Percentiles rank a stretch among this genome's conserved stretches.
Evolutionary conservation across 2,888 invertebrate genomes (phyloP).

Genomic region (Lacanobia wlatinum): DNA sequence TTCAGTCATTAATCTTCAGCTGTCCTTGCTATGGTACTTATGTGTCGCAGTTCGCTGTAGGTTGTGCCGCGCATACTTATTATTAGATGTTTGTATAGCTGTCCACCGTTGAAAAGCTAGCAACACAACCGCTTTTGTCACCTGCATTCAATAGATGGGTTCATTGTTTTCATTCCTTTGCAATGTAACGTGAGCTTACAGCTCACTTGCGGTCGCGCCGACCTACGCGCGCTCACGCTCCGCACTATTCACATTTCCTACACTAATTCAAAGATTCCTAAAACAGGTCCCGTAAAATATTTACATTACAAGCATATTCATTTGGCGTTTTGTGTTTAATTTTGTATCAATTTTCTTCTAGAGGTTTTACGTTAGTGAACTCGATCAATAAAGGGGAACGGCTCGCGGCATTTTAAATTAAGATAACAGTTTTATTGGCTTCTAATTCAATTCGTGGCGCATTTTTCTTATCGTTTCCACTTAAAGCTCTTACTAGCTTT

Average conservation of each 20-base stretch:
- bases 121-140: slow-evolving; percentile 73
- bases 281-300: slow-evolving; percentile 53
- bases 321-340: slow-evolving; percentile 56
- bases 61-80: slow-evolving; percentile 52
- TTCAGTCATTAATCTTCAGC: slow-evolving; percentile 57
- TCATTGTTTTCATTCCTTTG: slow-evolving; percentile 83
- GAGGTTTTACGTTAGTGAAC: slow-evolving; percentile 76
- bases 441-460: slow-evolving; percentile 81
- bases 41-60: slow-evolving; percentile 41
- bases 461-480: slow-evolving; percentile 78
- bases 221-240: slow-evolving; percentile 67
- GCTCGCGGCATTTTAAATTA: slow-evolving; percentile 81
- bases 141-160: slow-evolving; percentile 76
- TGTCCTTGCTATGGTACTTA: slow-evolving; percentile 53
- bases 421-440: slow-evolving; percentile 86
- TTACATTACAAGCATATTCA: slow-evolving; percentile 59
- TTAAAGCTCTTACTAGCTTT: slow-evolving; percentile 78
- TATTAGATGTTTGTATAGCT: slow-evolving; percentile 62
- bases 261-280: slow-evolving; percentile 53
- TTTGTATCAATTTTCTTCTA: slow-evolving; percentile 72
- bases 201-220: slow-evolving; percentile 76
- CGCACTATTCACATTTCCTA: slow-evolving; percentile 59
- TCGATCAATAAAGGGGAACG: slow-evolving; percentile 76
- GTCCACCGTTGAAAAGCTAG: slow-evolving; percentile 63
- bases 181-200: slow-evolving; percentile 79